A percentile compares a stretch with the other conserved stretches of the same genome.
These are phyloP conservation scores for Thymallus thymallus DNA, from an alignment of 2,113 vertebrate genomes.

Conservation along the genomic window DNA sequence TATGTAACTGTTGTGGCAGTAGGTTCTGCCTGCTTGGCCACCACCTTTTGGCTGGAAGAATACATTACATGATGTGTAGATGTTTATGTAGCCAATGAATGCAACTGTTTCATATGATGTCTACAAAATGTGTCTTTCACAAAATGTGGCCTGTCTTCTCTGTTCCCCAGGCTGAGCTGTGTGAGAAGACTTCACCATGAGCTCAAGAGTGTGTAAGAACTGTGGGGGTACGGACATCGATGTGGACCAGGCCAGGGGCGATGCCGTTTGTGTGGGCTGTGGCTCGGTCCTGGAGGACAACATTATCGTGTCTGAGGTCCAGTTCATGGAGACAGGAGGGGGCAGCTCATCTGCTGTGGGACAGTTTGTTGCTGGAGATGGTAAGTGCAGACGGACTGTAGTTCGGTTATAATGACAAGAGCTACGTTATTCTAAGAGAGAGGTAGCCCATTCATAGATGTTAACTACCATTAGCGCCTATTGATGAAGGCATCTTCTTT, in stretches of 20 bases:
- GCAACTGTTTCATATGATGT: no score
- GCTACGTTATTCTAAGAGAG: no score
- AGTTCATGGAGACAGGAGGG: slow-evolving; percentile 92
- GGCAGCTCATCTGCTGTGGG: slow-evolving; percentile 87
- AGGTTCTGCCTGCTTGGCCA: no score
- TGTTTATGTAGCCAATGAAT: no score
- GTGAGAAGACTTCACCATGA: slow-evolving; percentile 64
- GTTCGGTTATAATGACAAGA: no score
- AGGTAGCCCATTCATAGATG: no score
- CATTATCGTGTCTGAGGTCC: slow-evolving; percentile 95
- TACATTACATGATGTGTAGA: no score
- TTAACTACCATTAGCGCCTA: no score
- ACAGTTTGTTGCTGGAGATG: slow-evolving; percentile 89
- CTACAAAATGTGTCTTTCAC: no score
- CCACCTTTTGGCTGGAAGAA: no score
- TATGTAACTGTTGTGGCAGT: no score
- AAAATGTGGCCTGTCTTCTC: background rate
- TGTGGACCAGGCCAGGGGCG: slow-evolving; percentile 85
- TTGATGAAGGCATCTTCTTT: no score
- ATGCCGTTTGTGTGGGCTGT: slow-evolving; percentile 90
- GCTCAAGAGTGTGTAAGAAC: slow-evolving; percentile 80
- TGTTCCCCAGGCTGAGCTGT: slow-evolving; percentile 25
- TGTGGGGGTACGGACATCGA: slow-evolving; percentile 90
- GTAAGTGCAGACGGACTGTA: slow-evolving; percentile 64
- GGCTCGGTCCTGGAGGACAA: slow-evolving; percentile 95